Percentiles rank a stretch among this genome's conserved stretches.
These are phyloP conservation scores for Drosophila seguyi DNA, from an alignment of 1,140 invertebrate species.

Conservation along the genomic window DNA sequence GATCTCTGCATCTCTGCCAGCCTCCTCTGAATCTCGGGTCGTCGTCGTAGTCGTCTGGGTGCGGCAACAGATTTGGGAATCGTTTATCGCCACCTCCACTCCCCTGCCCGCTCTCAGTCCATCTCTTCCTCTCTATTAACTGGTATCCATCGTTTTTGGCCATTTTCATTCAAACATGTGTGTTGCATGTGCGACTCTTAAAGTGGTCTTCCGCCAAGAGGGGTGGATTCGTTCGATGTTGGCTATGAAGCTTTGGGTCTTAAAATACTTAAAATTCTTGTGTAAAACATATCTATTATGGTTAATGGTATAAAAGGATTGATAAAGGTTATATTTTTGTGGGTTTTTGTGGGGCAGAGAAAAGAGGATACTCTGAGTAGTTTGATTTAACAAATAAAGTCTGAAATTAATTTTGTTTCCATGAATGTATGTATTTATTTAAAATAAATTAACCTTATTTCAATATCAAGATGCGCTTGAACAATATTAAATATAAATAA, in stretches of 20 bases:
- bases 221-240: slow-evolving; percentile 23
- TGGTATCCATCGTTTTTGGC: slow-evolving; percentile 49
- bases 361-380: fast-evolving
- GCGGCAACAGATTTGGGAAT: slow-evolving; percentile 55
- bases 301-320: not conserved
- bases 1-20: slow-evolving; percentile 2
- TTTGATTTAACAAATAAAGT: not conserved
- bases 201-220: not conserved
- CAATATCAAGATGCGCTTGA: too few relatives aligned
- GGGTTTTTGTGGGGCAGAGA: too few relatives aligned
- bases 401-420: not conserved
- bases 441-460: too few relatives aligned
- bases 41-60: slow-evolving; percentile 27
- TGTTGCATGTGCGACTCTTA: slow-evolving; percentile 31
- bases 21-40: slow-evolving; percentile 16
- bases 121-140: slow-evolving; percentile 17
- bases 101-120: not conserved
- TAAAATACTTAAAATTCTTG: not conserved
- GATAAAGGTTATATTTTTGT: not conserved
- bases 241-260: not conserved
- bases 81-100: slow-evolving; percentile 38
- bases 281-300: not conserved
- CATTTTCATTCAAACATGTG: slow-evolving; percentile 45
- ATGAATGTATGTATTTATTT: not conserved
- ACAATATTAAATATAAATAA: not conserved